Evolutionary conservation across 2,797 vertebrate genomes (phyloP).

Genomic region (Muscicapa comitata): DNA sequence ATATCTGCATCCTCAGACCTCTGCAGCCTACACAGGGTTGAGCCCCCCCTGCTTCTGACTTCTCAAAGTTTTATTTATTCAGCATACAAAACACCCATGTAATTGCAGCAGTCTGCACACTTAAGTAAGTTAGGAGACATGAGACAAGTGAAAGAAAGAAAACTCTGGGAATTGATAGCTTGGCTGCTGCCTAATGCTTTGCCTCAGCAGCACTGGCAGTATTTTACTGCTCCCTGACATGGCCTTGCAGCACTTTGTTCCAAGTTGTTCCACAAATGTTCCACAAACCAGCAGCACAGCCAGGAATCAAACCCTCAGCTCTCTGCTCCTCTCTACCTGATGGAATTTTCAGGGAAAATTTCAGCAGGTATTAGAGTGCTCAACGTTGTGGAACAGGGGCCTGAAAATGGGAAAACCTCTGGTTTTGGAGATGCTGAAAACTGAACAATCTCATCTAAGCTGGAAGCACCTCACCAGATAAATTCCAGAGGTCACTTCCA

Average conservation of each 20-base stretch:
- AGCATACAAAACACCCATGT: not conserved
- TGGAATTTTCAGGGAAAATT: not conserved
- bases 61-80: not conserved
- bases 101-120: not conserved
- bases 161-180: not conserved
- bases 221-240: not conserved
- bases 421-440: not conserved
- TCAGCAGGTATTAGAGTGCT: not conserved
- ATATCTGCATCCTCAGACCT: not conserved
- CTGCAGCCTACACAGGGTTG: not conserved
- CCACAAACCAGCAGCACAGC: not conserved
- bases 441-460: not conserved
- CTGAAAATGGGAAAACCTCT: not conserved
- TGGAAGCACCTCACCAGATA: not conserved
- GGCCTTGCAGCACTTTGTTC: not conserved
- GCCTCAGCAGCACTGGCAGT: not conserved
- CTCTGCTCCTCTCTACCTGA: not conserved
- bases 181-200: not conserved
- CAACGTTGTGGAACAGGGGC: rapidly evolving
- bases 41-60: not conserved
- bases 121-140: not conserved
- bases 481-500: not conserved
- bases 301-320: not conserved
- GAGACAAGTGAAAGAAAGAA: not conserved
- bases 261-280: not conserved